Conservation (phyloP, 2,888 invertebrate genomes). For the Caenorhabditis uteleia region DNA sequence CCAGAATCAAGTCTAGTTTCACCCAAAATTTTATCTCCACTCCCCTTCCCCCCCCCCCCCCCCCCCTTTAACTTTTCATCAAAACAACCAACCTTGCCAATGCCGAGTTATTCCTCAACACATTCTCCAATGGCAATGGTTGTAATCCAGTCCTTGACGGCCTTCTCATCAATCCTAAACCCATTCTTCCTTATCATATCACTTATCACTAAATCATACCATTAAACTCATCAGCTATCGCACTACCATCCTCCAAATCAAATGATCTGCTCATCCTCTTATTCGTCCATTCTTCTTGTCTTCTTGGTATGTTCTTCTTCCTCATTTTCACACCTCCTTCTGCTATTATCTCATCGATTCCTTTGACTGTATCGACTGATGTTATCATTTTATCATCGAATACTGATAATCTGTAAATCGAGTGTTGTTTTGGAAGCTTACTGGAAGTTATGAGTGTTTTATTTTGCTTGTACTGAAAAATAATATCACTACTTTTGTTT, state of each 20-base stretch:
- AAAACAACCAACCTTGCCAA: no score
- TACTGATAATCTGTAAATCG: neutral
- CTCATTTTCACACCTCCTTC: conserved; percentile 29
- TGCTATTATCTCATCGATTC: conserved; percentile 6
- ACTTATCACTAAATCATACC: conserved; percentile 6
- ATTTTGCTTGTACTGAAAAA: no score
- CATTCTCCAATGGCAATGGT: conserved; percentile 71
- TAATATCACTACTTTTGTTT: no score
- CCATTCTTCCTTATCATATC: no score
- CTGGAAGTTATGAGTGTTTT: no score
- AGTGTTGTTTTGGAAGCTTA: neutral
- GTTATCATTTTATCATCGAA: conserved; percentile 22
- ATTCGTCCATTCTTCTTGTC: conserved; percentile 49
- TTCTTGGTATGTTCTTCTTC: conserved; percentile 15
- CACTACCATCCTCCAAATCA: conserved; percentile 61
- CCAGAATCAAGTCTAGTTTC: no score
- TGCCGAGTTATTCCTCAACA: conserved; percentile 76
- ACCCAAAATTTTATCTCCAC: no score
- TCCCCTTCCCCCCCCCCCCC: no score
- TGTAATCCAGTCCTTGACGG: conserved; percentile 54
- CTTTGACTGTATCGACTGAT: conserved; percentile 14
- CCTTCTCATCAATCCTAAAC: conserved; percentile 19
- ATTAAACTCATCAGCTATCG: conserved; percentile 26
- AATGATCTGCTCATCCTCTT: conserved; percentile 74
- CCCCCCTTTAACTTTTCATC: no score